Conservation (phyloP, 1,140 invertebrate genomes). For the Antheraea mylitta region DNA sequence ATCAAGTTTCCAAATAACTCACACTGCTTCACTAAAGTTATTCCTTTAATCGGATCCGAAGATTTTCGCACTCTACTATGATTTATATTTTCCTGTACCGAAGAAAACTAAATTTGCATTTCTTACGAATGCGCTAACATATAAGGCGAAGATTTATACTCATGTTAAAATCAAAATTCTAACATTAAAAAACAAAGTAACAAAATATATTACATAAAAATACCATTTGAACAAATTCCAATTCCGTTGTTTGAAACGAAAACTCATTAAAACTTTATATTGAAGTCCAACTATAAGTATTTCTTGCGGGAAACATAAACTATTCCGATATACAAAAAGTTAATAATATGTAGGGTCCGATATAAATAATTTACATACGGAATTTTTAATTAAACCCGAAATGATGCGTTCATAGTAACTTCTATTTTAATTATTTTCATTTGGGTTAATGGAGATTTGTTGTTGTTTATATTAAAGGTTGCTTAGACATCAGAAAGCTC, state of each 20-base stretch:
- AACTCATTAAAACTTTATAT: constrained; percentile 18
- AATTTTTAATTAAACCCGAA: neutral
- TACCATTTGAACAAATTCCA: neutral
- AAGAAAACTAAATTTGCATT: constrained; percentile 23
- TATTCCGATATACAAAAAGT: constrained; percentile 17
- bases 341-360: constrained; percentile 9
- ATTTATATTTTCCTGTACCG: constrained; percentile 19
- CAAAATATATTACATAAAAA: neutral
- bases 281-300: constrained; percentile 12
- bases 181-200: neutral
- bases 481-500: no score
- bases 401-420: no score
- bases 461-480: no score
- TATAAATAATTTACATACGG: constrained; percentile 10
- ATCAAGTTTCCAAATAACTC: neutral
- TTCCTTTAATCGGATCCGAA: constrained; percentile 17
- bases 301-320: constrained; percentile 14
- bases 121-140: no score
- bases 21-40: constrained; percentile 13
- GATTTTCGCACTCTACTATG: constrained; percentile 14
- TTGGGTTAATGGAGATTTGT: no score
- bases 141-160: no score
- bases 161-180: no score
- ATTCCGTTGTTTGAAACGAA: constrained; percentile 1
- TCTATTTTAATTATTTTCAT: no score